Evolutionary conservation across 2,113 vertebrate species (phyloP), one percentile per base, ranked within the genome.

Genomic region (Rhadina sibilatrix): DNA sequence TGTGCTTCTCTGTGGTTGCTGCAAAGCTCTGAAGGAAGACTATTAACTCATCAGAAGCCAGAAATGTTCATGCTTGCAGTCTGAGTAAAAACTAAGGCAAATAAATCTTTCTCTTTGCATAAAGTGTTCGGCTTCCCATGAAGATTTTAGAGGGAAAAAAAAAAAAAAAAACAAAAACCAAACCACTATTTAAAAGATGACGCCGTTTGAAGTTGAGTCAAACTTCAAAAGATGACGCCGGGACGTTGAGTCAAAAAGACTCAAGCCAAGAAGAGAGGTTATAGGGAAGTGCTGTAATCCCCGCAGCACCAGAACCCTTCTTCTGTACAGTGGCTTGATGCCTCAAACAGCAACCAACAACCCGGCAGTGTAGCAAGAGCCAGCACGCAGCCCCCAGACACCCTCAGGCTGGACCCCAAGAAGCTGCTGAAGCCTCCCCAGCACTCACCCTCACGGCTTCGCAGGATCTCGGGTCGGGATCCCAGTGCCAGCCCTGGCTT

Each of bases 61-160:
- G 47, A 44, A 92, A 44, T 35, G 31, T 42, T 80, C 27, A 12
- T 5, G 24, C n/a, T 53, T 21, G 10, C 40, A 65, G 33, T 30
- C 64, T 20, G 22, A 76, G 40, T 35, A 64, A 87, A 87, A 75
- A 53, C 40, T 50, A 86, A 69, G 21, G 59, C 42, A 74, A 83
- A 57, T 4, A 54, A 50, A n/a, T 50, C 22, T 57, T 82, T 40
- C 54, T 54, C n/a, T 30, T 8, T 2, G 2, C 14, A 8, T 25
- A 25, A 75, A 66, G 31, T 1, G 0, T 15, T 15, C 7, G 15
- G 17, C 7, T 42, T 76, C 22, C 28, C 1, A 1, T 2, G 0
- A 40, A 3, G 10, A 52, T n/a, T 72, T 78, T 38, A 47, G 6
- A 38, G 44, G 6, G 31, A 15, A 18, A 25, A 14, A 8, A n/a